A percentile compares a stretch with the other conserved stretches of the same genome.
Evolutionary conservation across 2,888 invertebrate genomes (phyloP).

Genomic region (Sepiola atlantica): DNA sequence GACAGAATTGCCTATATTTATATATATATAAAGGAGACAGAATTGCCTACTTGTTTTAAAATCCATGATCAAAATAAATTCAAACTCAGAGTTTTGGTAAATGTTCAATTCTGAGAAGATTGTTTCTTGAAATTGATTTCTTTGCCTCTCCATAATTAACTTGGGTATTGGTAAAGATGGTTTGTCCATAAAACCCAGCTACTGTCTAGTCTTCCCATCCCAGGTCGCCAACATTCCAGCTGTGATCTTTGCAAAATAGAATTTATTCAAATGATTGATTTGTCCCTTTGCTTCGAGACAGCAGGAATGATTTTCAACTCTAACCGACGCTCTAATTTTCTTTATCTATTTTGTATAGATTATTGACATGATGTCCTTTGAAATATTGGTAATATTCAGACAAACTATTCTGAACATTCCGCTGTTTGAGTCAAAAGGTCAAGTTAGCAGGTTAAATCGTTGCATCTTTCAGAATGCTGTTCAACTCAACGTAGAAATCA

Average conservation of each 20-base stretch:
- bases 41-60: not conserved
- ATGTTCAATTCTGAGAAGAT: not conserved
- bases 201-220: not conserved
- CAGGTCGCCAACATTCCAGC: not conserved
- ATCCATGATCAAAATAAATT: not conserved
- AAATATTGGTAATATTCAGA: constrained; percentile 19
- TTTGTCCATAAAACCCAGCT: not conserved
- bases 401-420: constrained; percentile 32
- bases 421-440: not conserved
- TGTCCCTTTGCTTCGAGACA: constrained; percentile 4
- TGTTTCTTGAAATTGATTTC: not conserved
- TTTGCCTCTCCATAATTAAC: not conserved
- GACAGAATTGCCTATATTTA: too few species aligned
- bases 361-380: not conserved
- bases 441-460: constrained; percentile 19
- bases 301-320: not conserved
- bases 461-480: not conserved
- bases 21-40: too few species aligned
- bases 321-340: not conserved
- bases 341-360: constrained; percentile 20
- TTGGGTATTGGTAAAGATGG: not conserved
- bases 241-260: constrained; percentile 1
- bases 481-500: constrained; percentile 7
- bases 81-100: not conserved
- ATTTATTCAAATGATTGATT: constrained; percentile 3